Evolutionary conservation across 2,797 vertebrate genomes (phyloP).

Genomic region (Pyrocephalus nanus): DNA sequence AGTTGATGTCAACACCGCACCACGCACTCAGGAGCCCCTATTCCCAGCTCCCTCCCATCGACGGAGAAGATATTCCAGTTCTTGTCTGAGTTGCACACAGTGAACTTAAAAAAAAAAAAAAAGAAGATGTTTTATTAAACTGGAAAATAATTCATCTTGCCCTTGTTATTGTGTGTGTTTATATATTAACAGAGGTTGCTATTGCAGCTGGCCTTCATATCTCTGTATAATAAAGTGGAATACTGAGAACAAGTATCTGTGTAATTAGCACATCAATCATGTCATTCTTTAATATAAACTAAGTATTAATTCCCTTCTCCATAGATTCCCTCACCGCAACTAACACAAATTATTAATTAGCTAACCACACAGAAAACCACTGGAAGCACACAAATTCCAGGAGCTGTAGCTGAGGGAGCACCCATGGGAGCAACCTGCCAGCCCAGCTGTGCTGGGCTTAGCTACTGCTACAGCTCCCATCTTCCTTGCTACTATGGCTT

Average conservation of each 20-base stretch:
- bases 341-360: slow-evolving; percentile 40
- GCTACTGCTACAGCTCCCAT: background rate
- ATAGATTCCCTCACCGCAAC: background rate
- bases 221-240: slow-evolving; percentile 26
- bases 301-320: slow-evolving; percentile 33
- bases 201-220: slow-evolving; percentile 16
- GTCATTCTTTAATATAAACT: slow-evolving; percentile 6
- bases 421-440: accelerated
- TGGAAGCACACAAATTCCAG: background rate
- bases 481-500: background rate
- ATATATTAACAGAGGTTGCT: background rate
- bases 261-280: slow-evolving; percentile 58
- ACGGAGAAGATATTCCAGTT: background rate
- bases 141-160: slow-evolving; percentile 7
- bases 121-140: background rate
- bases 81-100: accelerated
- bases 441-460: background rate
- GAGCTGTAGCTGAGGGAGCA: background rate
- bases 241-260: slow-evolving; percentile 19
- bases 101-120: background rate
- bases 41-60: background rate
- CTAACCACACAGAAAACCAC: background rate
- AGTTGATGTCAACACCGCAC: background rate
- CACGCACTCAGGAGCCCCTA: accelerated
- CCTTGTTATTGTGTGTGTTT: background rate